A percentile compares a stretch with the other conserved stretches of the same genome.
Conservation (phyloP, 2,888 invertebrate genomes). For the Dyspetes luteomarginatus region DNA sequence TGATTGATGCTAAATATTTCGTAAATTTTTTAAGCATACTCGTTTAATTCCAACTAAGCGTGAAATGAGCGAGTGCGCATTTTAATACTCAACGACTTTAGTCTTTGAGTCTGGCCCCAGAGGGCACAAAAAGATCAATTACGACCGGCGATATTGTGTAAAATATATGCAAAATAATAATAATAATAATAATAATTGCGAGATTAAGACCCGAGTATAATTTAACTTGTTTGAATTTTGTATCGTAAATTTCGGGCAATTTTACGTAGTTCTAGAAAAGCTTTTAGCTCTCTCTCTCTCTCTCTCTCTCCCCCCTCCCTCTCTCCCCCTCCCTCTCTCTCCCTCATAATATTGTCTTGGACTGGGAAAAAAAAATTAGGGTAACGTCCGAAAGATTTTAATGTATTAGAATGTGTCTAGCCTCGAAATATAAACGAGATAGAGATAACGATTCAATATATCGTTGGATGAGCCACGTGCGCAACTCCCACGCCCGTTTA, state of each 20-base stretch:
- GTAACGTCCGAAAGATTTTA: not conserved
- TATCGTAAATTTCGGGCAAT: not conserved
- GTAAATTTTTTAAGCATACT: too few species aligned
- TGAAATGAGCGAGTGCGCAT: too few species aligned
- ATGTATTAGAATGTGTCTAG: constrained; percentile 62
- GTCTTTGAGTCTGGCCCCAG: too few species aligned
- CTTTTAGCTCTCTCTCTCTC: not conserved
- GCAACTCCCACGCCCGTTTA: constrained; percentile 62
- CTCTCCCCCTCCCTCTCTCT: too few species aligned
- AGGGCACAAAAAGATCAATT: too few species aligned
- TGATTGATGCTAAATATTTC: too few species aligned
- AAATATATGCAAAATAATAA: not conserved
- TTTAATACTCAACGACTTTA: too few species aligned
- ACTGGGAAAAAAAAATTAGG: not conserved
- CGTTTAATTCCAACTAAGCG: too few species aligned
- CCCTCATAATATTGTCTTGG: too few species aligned
- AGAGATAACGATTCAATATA: constrained; percentile 10
- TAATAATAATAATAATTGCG: not conserved
- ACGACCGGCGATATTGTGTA: too few species aligned
- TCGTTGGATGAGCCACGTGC: constrained; percentile 55
- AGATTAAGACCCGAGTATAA: not conserved
- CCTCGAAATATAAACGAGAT: constrained; percentile 33
- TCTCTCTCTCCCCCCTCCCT: too few species aligned
- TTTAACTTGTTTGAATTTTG: not conserved
- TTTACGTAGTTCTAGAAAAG: not conserved